These are phyloP conservation scores for Alcis repandata DNA, from an alignment of 2,888 invertebrate species.

Conservation along the genomic window DNA sequence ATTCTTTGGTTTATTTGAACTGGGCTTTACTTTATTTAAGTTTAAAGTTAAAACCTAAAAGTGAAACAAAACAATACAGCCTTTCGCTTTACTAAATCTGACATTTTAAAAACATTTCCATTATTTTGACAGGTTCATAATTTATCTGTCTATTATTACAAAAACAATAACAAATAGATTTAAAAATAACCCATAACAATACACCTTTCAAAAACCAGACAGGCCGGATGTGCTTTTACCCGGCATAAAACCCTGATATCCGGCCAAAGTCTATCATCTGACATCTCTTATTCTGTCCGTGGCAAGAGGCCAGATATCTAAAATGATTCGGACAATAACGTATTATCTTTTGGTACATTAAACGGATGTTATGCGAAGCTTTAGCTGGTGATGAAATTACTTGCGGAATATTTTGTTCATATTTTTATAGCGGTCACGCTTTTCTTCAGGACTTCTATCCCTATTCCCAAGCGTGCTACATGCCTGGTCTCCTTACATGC, in stretches of 20 bases:
- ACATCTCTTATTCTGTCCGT: constrained; percentile 28
- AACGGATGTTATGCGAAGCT: constrained; percentile 16
- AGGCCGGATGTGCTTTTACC: constrained; percentile 20
- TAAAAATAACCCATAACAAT: neutral
- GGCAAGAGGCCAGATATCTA: constrained; percentile 53
- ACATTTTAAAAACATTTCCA: neutral
- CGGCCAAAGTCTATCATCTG: constrained; percentile 1
- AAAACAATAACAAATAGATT: neutral
- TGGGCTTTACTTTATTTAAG: too few species aligned
- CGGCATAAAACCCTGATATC: constrained; percentile 24
- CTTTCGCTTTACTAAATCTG: neutral
- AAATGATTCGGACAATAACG: constrained; percentile 53
- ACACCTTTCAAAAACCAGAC: neutral
- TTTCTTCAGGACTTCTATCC: neutral
- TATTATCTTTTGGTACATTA: constrained; percentile 42
- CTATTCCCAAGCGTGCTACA: neutral
- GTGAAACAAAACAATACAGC: neutral
- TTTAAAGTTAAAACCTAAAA: too few species aligned
- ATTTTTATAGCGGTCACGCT: neutral
- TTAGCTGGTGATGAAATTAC: constrained; percentile 13
- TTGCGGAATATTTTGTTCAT: constrained; percentile 3
- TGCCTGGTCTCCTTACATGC: too few species aligned
- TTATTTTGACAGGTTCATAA: neutral
- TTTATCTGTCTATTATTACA: neutral
- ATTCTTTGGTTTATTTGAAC: neutral